phyloP scores from a whole-genome alignment of 2,797 vertebrate genomes.

The Dallia pectoralis region DNA sequence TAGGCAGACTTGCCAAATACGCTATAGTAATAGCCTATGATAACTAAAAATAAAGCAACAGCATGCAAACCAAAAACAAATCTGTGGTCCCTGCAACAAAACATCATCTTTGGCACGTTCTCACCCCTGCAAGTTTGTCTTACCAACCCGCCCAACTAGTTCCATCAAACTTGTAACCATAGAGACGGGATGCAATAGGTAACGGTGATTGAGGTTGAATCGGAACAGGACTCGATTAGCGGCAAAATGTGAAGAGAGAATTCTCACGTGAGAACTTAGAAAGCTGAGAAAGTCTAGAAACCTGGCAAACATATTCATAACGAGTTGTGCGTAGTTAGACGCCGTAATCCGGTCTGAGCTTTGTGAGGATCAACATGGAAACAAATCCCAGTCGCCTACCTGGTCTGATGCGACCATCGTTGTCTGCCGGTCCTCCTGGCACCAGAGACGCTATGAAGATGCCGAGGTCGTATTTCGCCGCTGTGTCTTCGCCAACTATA shows the following conservation, averaged over 20 bases:
- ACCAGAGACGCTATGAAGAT: conserved; percentile 86
- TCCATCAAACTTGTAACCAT: not conserved
- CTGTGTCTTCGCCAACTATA: conserved; percentile 85
- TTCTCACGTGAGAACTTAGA: not conserved
- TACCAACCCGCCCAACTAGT: not conserved
- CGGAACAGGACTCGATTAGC: not conserved
- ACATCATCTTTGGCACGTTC: too few species aligned
- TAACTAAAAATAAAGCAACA: too few species aligned
- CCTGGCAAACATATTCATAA: not conserved
- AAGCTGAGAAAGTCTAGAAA: not conserved
- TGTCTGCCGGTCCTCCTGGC: conserved; percentile 86
- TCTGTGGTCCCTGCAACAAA: too few species aligned
- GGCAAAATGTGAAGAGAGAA: not conserved
- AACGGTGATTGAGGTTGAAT: not conserved
- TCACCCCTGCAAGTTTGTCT: too few species aligned
- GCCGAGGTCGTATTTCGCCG: conserved; percentile 78
- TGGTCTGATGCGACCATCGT: conserved; percentile 81
- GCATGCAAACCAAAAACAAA: too few species aligned
- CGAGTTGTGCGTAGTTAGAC: not conserved
- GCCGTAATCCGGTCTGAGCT: not conserved
- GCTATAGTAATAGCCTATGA: too few species aligned
- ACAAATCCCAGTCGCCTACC: conserved; percentile 60
- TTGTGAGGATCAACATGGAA: not conserved
- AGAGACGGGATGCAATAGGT: not conserved
- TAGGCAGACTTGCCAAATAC: too few species aligned